Conservation (phyloP, 2,797 vertebrate species). For the Apogon talboti region DNA sequence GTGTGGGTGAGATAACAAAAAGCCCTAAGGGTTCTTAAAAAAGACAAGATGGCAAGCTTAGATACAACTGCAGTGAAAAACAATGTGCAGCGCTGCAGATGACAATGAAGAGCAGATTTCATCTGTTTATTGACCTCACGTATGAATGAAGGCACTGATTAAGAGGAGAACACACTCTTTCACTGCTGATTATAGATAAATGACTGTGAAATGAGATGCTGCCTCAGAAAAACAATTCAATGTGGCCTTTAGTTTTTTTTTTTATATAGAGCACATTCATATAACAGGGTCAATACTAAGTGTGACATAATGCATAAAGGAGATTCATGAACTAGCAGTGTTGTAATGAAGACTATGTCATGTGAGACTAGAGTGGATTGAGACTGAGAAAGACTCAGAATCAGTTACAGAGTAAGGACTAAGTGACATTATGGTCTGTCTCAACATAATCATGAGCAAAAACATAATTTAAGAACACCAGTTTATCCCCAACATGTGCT, state of each 20-base stretch:
- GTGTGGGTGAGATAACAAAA: constrained; percentile 53
- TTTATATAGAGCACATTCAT: background rate
- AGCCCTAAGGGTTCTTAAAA: constrained; percentile 17
- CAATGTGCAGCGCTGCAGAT: constrained; percentile 21
- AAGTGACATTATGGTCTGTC: too few species aligned
- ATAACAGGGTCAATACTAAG: background rate
- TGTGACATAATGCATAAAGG: background rate
- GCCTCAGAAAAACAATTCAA: background rate
- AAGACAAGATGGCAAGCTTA: constrained; percentile 28
- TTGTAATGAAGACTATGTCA: too few species aligned
- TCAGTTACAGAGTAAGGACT: too few species aligned
- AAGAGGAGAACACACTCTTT: constrained; percentile 32
- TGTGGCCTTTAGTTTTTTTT: background rate
- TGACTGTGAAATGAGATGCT: background rate
- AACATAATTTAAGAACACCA: too few species aligned
- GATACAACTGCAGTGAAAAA: constrained; percentile 29
- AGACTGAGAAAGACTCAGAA: too few species aligned
- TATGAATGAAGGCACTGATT: constrained; percentile 37
- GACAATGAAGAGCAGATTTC: constrained; percentile 22
- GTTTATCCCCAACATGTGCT: too few species aligned
- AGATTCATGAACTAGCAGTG: too few species aligned
- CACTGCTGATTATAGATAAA: constrained; percentile 8
- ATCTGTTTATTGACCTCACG: constrained; percentile 37
- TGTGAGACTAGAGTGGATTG: too few species aligned
- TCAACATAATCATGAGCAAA: too few species aligned